These are phyloP conservation scores for Acromyrmex heyeri DNA, from an alignment of 1,140 invertebrate species.

Conservation along the genomic window DNA sequence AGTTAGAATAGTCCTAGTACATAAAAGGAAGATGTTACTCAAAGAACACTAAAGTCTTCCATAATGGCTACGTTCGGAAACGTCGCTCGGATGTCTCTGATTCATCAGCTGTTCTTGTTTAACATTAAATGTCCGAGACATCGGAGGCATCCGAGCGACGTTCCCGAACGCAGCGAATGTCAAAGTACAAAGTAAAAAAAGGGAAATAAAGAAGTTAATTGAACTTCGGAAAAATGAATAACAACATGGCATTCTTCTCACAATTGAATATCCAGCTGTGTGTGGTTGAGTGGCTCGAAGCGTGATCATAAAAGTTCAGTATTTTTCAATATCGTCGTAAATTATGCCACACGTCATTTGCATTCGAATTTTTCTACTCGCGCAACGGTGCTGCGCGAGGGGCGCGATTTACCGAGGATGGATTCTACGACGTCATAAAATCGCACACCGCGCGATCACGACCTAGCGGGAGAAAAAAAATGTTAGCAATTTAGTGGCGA, in stretches of 20 bases:
- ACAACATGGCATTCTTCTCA: background rate
- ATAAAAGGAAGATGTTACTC: background rate
- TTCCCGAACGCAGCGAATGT: background rate
- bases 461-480: conserved; percentile 41
- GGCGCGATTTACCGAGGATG: background rate
- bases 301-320: conserved; percentile 46
- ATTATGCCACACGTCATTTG: conserved; percentile 53
- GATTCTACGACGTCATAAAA: conserved; percentile 62
- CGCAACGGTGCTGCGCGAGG: background rate
- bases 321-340: conserved; percentile 45
- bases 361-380: conserved; percentile 56
- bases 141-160: too few relatives aligned
- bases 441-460: background rate
- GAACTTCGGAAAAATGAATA: conserved; percentile 2
- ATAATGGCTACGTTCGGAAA: too few relatives aligned
- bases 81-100: too few relatives aligned
- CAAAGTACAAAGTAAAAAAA: background rate
- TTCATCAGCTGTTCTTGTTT: too few relatives aligned
- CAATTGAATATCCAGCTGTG: background rate
- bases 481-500: conserved; percentile 49
- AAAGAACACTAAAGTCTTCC: background rate
- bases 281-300: background rate
- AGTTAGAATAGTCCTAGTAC: too few relatives aligned
- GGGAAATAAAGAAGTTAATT: background rate
- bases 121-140: too few relatives aligned